A percentile compares a stretch with the other conserved stretches of the same genome.
phyloP scores from a whole-genome alignment of 2,113 vertebrate species.

The Hipposideros armiger region DNA sequence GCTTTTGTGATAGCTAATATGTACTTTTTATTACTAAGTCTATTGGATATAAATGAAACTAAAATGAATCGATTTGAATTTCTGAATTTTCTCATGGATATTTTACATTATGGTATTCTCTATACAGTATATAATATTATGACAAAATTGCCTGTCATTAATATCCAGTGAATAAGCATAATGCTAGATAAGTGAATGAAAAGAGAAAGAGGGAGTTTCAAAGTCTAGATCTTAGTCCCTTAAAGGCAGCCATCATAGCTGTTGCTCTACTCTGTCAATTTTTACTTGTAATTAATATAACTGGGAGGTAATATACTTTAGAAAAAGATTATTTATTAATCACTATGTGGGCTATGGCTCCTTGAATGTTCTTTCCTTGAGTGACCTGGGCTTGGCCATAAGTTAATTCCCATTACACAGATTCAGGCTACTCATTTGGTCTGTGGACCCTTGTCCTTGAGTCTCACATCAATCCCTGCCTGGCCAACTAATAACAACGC shows the following conservation, averaged over 20 bases:
- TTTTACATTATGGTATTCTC: neutral
- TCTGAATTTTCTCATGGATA: slow-evolving; percentile 7
- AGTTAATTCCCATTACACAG: neutral
- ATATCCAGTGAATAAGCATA: neutral
- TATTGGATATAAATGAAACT: neutral
- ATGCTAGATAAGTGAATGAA: neutral
- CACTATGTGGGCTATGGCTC: neutral
- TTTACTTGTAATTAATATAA: neutral
- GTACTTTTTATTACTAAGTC: neutral
- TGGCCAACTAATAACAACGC: neutral
- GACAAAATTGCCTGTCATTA: neutral
- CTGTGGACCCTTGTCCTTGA: neutral
- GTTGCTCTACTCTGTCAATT: neutral
- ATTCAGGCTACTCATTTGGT: neutral
- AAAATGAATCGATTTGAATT: neutral
- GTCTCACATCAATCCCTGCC: neutral
- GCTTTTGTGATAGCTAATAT: neutral
- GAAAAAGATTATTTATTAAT: neutral
- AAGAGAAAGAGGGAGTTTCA: neutral
- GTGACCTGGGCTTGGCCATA: neutral
- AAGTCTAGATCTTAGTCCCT: neutral
- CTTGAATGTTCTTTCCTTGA: neutral
- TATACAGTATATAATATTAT: neutral
- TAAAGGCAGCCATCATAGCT: neutral
- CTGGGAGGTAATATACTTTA: neutral